Evolutionary conservation across 2,888 invertebrate genomes (phyloP).

Genomic region (Eupeodes latifasciatus): DNA sequence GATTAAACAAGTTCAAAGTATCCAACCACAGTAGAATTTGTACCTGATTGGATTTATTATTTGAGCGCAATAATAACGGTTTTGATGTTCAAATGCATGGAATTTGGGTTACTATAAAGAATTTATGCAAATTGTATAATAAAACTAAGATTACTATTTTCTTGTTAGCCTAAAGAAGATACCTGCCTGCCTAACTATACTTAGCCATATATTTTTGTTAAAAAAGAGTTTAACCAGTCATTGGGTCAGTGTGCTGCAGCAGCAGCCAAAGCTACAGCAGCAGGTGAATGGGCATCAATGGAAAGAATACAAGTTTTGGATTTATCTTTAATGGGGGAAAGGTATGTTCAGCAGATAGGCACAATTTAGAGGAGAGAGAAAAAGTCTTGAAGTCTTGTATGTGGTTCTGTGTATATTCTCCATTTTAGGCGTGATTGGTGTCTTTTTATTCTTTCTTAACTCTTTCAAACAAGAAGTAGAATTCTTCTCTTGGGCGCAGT

Average conservation of each 20-base stretch:
- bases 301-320: conserved; percentile 40
- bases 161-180: background rate
- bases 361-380: background rate
- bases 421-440: conserved; percentile 32
- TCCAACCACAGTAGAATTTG: background rate
- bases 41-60: background rate
- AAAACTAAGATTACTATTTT: conserved; percentile 36
- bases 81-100: conserved; percentile 9
- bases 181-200: background rate
- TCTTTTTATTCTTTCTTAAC: background rate
- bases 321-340: conserved; percentile 19
- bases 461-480: background rate
- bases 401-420: background rate
- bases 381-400: background rate
- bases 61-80: conserved; percentile 40
- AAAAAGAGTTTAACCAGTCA: conserved; percentile 38
- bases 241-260: conserved; percentile 62
- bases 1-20: conserved; percentile 35
- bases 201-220: conserved; percentile 23
- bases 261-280: conserved; percentile 32
- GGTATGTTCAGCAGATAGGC: background rate
- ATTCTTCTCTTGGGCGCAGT: conserved; percentile 21
- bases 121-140: conserved; percentile 57
- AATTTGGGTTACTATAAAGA: conserved; percentile 28
- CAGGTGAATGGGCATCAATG: conserved; percentile 29